These are phyloP conservation scores for Oreochromis spilurus DNA, from an alignment of 2,113 vertebrate species.

Conservation along the genomic window DNA sequence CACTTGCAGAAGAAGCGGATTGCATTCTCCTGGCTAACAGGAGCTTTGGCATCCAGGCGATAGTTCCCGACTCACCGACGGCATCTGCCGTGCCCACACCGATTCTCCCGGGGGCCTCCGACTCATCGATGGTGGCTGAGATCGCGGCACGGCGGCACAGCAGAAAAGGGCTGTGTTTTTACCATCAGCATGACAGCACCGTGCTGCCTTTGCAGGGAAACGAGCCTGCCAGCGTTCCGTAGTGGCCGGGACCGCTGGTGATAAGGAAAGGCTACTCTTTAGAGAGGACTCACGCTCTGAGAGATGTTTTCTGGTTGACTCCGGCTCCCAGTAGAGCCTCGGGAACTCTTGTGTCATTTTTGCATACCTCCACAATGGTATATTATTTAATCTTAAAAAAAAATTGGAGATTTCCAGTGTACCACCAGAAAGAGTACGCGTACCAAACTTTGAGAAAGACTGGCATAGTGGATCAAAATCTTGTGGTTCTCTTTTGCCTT, in stretches of 20 bases:
- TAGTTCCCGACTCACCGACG: neutral
- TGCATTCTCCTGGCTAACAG: too few species aligned
- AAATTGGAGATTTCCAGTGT: fast-evolving
- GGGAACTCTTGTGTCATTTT: neutral
- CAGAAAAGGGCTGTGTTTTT: neutral
- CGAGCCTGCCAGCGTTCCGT: neutral
- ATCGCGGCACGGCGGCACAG: fast-evolving
- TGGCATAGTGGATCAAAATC: neutral
- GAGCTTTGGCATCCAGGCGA: neutral
- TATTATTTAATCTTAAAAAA: neutral
- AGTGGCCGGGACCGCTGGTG: neutral
- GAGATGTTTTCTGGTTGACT: neutral
- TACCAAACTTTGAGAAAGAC: neutral
- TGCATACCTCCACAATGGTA: neutral
- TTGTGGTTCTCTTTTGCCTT: neutral
- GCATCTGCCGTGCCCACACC: neutral
- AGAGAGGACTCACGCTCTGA: neutral
- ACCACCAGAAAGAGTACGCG: neutral
- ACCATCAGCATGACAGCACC: neutral
- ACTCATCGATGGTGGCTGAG: neutral
- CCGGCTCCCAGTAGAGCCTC: neutral
- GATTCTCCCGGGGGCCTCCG: neutral
- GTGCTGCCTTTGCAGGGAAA: neutral
- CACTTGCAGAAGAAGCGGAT: too few species aligned
- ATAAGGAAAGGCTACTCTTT: neutral